These are phyloP conservation scores for Oncopeltus fasciatus DNA, from an alignment of 1,140 invertebrate species.

Conservation along the genomic window DNA sequence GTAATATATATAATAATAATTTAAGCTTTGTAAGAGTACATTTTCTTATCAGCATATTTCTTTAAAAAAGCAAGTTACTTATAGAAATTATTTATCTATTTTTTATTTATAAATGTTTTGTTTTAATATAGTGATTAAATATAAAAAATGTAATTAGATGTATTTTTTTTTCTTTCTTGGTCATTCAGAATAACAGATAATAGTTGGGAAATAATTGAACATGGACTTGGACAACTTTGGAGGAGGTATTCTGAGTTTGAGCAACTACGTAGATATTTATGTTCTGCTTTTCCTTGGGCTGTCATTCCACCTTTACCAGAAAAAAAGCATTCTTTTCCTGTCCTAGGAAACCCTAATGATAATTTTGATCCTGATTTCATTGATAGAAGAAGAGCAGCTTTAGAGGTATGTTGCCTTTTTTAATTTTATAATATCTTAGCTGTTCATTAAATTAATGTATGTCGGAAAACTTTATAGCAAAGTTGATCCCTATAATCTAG, in stretches of 20 bases:
- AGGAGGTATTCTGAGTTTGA: conserved; percentile 74
- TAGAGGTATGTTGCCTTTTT: no score
- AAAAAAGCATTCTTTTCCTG: conserved; percentile 64
- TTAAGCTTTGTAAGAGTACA: neutral
- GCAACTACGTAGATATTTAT: conserved; percentile 57
- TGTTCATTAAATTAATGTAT: no score
- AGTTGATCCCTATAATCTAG: no score
- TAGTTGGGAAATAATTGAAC: conserved; percentile 44
- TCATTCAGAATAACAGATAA: conserved; percentile 50
- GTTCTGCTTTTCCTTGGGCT: conserved; percentile 59
- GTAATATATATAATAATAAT: neutral
- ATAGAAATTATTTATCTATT: neutral
- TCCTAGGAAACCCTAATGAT: conserved; percentile 61
- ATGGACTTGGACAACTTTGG: conserved; percentile 55
- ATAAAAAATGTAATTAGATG: no score
- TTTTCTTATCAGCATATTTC: neutral
- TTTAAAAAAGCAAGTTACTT: neutral
- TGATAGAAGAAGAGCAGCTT: conserved; percentile 57
- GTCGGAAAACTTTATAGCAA: no score
- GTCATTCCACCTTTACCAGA: conserved; percentile 68
- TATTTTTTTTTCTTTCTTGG: neutral
- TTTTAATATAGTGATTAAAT: conserved; percentile 31
- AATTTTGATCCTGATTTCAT: conserved; percentile 77
- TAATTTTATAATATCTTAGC: no score
- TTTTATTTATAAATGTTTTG: neutral